Evolutionary conservation across 1,140 invertebrate genomes (phyloP), one percentile per base, ranked within the genome.

Genomic region (Panagrolaimus sp.): DNA sequence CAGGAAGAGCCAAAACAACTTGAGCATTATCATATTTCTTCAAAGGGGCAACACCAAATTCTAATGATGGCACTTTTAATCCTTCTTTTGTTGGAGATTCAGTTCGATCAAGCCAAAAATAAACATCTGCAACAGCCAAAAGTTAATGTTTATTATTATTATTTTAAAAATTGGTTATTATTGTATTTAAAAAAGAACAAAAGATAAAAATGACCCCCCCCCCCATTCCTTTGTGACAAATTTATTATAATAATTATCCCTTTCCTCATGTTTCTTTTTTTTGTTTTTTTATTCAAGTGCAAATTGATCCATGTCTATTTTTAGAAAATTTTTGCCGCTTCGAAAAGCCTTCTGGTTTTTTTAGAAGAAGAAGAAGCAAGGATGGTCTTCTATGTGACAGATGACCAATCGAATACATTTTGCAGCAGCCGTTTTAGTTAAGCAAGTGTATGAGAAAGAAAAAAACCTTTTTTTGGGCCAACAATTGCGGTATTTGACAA

Each of bases 21-120:
- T 76, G 46, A 17, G 68, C 70, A 38, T 80, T 71, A 32, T 78
- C 71, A 47, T 70, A 71, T 10, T 69, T 55, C 43, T 64, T 76
- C 14, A 82, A 70, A 1, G 81, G 81, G 12, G 80, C 76, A 64
- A 79, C 67, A 32, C 78, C 81, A 67, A 69, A 83, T 72, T 83
- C 81, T 63, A 65, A 80, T n/a, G 78, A 78, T n/a, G 78, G 72
- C n/a, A 83, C 47, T 45, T 82, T 77, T 4, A 82, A 24, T 63
- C 81, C 80, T 52, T 81, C 74, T 26, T 70, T 72, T 26, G 80
- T 78, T 8, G 82, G 80, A 26, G 68, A 28, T 26, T 76, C 73
- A 28, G 72, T 73, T 9, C 45, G 70, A 43, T 83, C 81, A n/a
- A 83, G 46, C 81, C 81, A 82, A 65, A 82, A 82, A 71, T 82